Conservation (phyloP, 2,888 invertebrate genomes). For the Diaphora mendica region DNA sequence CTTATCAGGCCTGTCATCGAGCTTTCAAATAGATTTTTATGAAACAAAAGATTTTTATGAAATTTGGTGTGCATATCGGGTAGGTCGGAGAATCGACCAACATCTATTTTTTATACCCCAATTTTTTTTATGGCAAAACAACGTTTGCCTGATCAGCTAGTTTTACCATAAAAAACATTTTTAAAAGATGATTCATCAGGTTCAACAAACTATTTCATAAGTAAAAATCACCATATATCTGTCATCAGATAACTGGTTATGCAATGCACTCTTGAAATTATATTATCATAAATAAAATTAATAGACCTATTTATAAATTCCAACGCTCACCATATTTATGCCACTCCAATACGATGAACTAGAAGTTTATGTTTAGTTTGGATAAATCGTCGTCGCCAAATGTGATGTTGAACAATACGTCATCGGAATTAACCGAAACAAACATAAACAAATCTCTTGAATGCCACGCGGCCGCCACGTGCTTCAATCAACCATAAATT, state of each 20-base stretch:
- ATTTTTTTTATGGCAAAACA: too few species aligned
- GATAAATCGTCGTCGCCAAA: conserved; percentile 58
- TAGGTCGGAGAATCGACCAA: too few species aligned
- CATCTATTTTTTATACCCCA: too few species aligned
- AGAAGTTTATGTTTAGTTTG: conserved; percentile 67
- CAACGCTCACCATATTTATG: conserved; percentile 14
- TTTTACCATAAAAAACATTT: neutral
- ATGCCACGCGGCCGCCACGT: conserved; percentile 47
- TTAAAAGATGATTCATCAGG: conserved; percentile 12
- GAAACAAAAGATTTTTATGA: too few species aligned
- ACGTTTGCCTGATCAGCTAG: too few species aligned
- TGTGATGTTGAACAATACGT: conserved; percentile 58
- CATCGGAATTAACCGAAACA: conserved; percentile 73
- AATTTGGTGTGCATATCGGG: too few species aligned
- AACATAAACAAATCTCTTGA: conserved; percentile 58
- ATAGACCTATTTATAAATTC: neutral
- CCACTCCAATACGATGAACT: conserved; percentile 27
- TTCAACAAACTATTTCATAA: conserved; percentile 5
- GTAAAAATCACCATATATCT: neutral
- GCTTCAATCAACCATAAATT: conserved; percentile 32
- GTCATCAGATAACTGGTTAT: neutral
- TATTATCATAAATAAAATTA: conserved; percentile 9
- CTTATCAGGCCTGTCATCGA: too few species aligned
- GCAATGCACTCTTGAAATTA: conserved; percentile 4
- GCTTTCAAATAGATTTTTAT: too few species aligned